Base-by-base conservation (phyloP, 2,797 vertebrate species). In the Pygocentrus nattereri region DNA sequence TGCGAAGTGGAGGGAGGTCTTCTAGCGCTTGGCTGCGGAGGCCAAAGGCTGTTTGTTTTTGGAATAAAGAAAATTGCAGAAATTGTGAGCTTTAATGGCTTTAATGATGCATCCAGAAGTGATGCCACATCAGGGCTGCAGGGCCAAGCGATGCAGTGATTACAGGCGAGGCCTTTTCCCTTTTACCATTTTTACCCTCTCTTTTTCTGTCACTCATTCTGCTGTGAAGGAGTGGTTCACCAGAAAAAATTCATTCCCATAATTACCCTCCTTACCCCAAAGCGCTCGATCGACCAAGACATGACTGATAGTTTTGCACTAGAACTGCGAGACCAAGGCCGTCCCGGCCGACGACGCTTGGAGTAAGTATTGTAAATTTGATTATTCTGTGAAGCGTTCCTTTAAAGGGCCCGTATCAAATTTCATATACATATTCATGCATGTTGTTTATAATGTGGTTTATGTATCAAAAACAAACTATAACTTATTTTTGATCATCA, bases 21-120 rank as follows among this genome's bases (percentile, higher is more conserved):
- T 23, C 16, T 74, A 85, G 84, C 82, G 15, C 84, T 89, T 82
- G 80, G 69, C 78, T 76, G 82, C 85, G 81, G 85, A 90, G 85
- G 80, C 85, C 83, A 58, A 74, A 72, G 77, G 85, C 73, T 92
- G 83, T 94, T 93, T 93, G 75, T 86, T 91, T 92, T 87, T 86
- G 86, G 89, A 92, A 90, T 90, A 84, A 89, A 89, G 86, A 84
- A 83, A 91, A 90, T 90, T 85, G 85, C 89, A 50, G 80, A 80
- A 87, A 88, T 90, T 89, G 77, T 67, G 67, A 89, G 85, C 87
- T 73, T 76, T 90, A 90, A 88, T 88, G 86, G 82, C 77, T 74
- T 84, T 89, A 91, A 91, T 90, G 81, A 84, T 85, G 83, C 83
- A 58, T 64, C 78, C 62, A 59, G 54, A 73, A 76, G 54, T 6